Conservation (phyloP, 2,797 vertebrate species). For the Cryptoblepharus egeriae region DNA sequence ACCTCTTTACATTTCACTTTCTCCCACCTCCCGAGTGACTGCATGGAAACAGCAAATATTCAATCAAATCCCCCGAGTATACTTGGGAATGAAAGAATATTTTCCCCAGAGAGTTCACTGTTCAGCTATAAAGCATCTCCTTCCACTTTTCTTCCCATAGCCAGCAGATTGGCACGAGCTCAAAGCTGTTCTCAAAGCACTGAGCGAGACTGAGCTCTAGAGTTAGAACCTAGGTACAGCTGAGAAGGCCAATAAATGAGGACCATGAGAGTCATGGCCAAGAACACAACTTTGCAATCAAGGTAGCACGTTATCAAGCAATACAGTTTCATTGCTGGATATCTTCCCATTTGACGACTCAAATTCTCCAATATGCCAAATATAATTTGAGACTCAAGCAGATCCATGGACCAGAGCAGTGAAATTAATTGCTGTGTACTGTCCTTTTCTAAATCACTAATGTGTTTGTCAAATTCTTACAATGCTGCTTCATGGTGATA, state of each 20-base stretch:
- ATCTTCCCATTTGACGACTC: too few species aligned
- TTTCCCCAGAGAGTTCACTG: not conserved
- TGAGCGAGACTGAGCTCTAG: not conserved
- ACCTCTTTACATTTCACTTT: conserved; percentile 7
- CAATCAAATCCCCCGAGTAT: not conserved
- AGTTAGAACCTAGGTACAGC: not conserved
- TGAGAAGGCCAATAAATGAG: not conserved
- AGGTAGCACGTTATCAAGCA: not conserved
- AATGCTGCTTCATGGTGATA: not conserved
- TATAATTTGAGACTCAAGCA: not conserved
- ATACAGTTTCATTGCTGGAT: not conserved
- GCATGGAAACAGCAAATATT: conserved; percentile 22
- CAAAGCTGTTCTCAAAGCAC: not conserved
- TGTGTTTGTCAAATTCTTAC: not conserved
- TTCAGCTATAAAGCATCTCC: conserved; percentile 9
- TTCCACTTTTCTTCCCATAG: conserved; percentile 10
- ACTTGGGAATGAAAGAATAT: conserved; percentile 11
- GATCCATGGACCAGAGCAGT: not conserved
- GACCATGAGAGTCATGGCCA: not conserved
- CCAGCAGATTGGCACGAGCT: conserved; percentile 12
- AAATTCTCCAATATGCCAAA: too few species aligned
- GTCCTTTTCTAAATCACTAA: not conserved
- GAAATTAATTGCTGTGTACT: not conserved
- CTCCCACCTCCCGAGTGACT: conserved; percentile 6
- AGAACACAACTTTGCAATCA: not conserved